A percentile compares a stretch with the other conserved stretches of the same genome.
Evolutionary conservation across 1,140 invertebrate genomes (phyloP).

Genomic region (Homarus americanus): DNA sequence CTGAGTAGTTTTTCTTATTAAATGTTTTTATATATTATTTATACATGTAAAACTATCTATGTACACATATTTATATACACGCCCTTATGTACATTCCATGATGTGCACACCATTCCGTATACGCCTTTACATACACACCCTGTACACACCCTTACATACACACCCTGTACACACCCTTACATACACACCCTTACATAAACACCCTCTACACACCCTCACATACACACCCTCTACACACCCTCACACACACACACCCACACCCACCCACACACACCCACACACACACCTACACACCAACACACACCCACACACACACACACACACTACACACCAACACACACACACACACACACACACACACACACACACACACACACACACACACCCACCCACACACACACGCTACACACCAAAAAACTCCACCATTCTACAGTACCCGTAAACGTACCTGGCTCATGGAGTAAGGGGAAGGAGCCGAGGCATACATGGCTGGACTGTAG

Average conservation of each 20-base stretch:
- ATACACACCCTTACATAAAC: not conserved
- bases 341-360: not conserved
- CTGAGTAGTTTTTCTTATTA: too few species aligned
- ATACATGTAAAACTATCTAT: not conserved
- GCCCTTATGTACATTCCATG: not conserved
- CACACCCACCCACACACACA: constrained; percentile 6
- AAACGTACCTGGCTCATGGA: constrained; percentile 76
- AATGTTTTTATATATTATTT: not conserved
- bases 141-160: not conserved
- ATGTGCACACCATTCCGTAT: not conserved
- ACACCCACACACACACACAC: not conserved
- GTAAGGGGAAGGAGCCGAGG: constrained; percentile 79
- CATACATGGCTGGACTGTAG: constrained; percentile 83
- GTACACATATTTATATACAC: not conserved
- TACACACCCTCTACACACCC: not conserved
- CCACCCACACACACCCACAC: not conserved
- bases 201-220: not conserved
- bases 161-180: not conserved
- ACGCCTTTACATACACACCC: not conserved
- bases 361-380: not conserved
- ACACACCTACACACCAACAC: not conserved
- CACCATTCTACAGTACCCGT: not conserved
- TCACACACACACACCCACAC: not conserved
- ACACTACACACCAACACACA: not conserved
- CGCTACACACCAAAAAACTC: not conserved